Evolutionary conservation across 1,140 invertebrate species (phyloP), one percentile per base, ranked within the genome.

Genomic region (Muscidifurax raptorellus): DNA sequence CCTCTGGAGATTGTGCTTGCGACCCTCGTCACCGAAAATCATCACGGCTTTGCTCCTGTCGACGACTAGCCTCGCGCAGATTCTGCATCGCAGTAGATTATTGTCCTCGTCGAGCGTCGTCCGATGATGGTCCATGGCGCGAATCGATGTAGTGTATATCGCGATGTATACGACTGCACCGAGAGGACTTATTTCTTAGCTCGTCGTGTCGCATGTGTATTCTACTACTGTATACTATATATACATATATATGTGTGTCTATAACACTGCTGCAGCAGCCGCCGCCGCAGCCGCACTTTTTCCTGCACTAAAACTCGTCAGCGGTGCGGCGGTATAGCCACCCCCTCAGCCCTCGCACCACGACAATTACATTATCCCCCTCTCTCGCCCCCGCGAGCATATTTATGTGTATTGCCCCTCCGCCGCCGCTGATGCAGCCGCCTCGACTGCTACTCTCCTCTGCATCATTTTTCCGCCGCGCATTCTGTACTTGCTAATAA

Each of bases 21-120:
- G 93, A 71, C 93, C 93, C 87, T 94, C 93, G 72, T 94, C 93
- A 75, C 91, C 90, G 86, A 94, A 95, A 86, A 94, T 93, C 87
- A 93, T 88, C 82, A 94, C 90, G 78, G 90, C 92, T 80, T 40
- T 32, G 69, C n/a, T 18, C 6, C 74, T 25, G 28, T 78, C 86
- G 89, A 86, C 86, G 89, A 86, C 92, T 85, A 86, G 93, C 91
- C 84, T 87, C 82, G 94, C 94, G 92, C 94, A 95, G 87, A 95
- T 94, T 86, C 94, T 91, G 87, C 94, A 94, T 87, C 91, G 90
- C 81, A 88, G 80, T 52, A 86, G 72, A 18, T 1, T 25, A 86
- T 67, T 79, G 80, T 15, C 82, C 74, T 74, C 28, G 77, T 40
- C 27, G 18, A 25, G 74, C 66, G 32, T 85, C 71, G 59, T 36